Evolutionary conservation across 2,888 invertebrate species (phyloP), one percentile per base, ranked within the genome.

Genomic region (Aelia acuminata): DNA sequence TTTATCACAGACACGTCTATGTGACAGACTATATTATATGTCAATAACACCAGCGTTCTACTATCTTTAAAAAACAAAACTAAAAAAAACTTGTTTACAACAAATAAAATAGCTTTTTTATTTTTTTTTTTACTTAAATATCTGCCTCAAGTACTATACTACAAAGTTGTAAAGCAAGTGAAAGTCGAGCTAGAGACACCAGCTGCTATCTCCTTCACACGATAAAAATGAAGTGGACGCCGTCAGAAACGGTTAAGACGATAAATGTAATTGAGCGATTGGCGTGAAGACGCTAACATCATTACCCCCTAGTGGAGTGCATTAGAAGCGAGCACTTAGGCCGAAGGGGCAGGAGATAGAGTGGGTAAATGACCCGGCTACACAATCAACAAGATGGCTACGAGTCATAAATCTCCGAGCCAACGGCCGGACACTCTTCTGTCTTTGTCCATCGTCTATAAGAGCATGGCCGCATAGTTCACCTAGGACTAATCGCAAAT

Each of bases 311-410:
- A 43, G 80, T 10, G 43, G 80, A 22, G 43, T 80, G 80, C 80
- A 80, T 80, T 80, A 80, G 80, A 80, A 80, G 43, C 43, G 80
- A 80, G 80, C 80, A 80, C 80, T 80, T 80, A 80, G 43, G 22
- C 20, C 39, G 35, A 63, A 13, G 26, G 63, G 26, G 13, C 35
- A 13, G n/a, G 15, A n/a, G 80, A 80, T 80, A 80, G n/a, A 80
- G 80, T 80, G 80, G 80, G 80, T 80, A 80, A 80, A 80, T n/a
- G 43, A 43, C 80, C 80, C 80, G n/a, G 1, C 10, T 80, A n/a
- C 43, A 80, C 80, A 80, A 80, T 80, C 43, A n/a, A 80, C 80
- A 80, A 80, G 80, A 80, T 80, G 80, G 80, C 80, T 80, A 80
- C 80, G n/a, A 43, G 80, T 43, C 13, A 47, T 80, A 80, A 80